Conservation (phyloP, 2,113 vertebrate species). For the Coracopsis vasa region DNA sequence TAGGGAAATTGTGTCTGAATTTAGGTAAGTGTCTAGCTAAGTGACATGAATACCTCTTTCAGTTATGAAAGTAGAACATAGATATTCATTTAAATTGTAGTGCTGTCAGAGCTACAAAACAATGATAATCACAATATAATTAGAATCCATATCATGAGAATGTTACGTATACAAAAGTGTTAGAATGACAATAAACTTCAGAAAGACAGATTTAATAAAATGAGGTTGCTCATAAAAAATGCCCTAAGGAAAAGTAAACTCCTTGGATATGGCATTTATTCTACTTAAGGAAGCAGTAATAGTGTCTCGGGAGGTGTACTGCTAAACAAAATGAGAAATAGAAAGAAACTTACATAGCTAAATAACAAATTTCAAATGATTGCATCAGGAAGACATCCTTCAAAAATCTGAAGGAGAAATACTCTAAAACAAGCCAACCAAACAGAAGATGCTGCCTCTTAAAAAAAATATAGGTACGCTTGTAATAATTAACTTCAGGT, state of each 20-base stretch:
- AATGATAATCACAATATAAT: not conserved
- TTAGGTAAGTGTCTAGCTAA: not conserved
- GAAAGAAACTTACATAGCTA: not conserved
- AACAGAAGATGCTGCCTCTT: not conserved
- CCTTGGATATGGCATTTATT: not conserved
- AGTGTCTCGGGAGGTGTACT: not conserved
- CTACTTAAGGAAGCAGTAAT: constrained; percentile 13
- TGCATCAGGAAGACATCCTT: not conserved
- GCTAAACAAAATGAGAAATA: not conserved
- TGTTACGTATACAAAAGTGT: not conserved
- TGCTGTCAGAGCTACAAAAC: not conserved
- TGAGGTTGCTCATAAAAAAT: not conserved
- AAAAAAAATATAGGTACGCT: not conserved
- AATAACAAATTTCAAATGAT: not conserved
- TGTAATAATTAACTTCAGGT: not conserved
- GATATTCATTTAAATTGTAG: not conserved
- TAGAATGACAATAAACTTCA: not conserved
- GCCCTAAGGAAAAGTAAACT: constrained; percentile 21
- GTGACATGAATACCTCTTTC: not conserved
- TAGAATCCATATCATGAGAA: not conserved
- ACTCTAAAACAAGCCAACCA: not conserved
- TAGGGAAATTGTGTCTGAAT: not conserved
- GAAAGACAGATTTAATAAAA: constrained; percentile 29
- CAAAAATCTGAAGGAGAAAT: not conserved
- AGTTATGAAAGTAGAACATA: not conserved